These are phyloP conservation scores for Betta splendens DNA, from an alignment of 2,797 vertebrate species.

Conservation along the genomic window DNA sequence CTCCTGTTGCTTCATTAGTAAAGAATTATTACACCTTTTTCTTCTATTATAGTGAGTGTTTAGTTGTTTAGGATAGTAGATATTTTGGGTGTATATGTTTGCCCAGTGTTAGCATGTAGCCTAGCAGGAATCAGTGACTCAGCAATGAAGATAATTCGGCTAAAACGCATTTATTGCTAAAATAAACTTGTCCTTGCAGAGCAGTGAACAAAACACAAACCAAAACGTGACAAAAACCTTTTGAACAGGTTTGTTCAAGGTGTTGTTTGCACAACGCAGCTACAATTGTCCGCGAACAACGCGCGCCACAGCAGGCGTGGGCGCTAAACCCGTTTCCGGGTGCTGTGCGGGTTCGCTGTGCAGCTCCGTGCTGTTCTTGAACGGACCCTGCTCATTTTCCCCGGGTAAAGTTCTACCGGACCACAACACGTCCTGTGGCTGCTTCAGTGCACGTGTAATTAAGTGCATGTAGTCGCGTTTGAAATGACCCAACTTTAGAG, in stretches of 20 bases:
- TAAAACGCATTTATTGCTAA: neutral
- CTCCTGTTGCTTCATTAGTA: no score
- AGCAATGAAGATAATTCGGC: neutral
- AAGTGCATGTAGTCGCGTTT: neutral
- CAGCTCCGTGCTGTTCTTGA: conserved; percentile 42
- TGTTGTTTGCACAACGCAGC: accelerated
- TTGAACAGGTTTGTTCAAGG: neutral
- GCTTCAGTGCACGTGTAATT: neutral
- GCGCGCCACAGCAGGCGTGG: neutral
- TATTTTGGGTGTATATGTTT: neutral
- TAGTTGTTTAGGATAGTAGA: no score
- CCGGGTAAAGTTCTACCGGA: conserved; percentile 13
- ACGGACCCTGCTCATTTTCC: conserved; percentile 24
- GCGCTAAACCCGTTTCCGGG: conserved; percentile 9
- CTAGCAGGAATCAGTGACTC: neutral
- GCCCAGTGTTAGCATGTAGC: neutral
- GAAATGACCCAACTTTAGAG: no score
- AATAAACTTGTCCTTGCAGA: neutral
- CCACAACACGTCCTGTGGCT: neutral
- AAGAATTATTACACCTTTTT: no score
- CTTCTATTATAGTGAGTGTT: no score
- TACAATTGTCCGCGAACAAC: no score
- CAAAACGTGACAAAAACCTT: accelerated
- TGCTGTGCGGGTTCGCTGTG: conserved; percentile 33
- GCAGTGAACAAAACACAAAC: neutral